These are phyloP conservation scores for Drosophila mayri DNA, from an alignment of 1,140 invertebrate genomes.

Conservation along the genomic window DNA sequence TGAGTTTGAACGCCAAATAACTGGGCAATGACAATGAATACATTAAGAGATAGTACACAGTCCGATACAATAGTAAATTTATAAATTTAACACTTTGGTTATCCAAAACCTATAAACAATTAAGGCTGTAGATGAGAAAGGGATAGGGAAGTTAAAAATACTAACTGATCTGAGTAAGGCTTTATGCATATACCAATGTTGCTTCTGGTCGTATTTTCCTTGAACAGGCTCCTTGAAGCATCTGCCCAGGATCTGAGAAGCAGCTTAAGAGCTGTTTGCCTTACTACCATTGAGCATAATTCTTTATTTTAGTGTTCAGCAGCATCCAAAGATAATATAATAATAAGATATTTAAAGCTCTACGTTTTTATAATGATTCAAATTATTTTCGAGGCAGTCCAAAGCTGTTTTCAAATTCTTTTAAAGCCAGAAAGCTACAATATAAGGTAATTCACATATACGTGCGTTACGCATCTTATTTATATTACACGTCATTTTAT, in stretches of 20 bases:
- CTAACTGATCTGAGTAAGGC: not conserved
- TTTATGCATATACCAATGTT: not conserved
- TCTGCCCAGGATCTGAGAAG: too few relatives aligned
- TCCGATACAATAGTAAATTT: not conserved
- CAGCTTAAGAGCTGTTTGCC: too few relatives aligned
- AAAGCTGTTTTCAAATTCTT: too few relatives aligned
- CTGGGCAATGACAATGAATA: not conserved
- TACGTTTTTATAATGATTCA: too few relatives aligned
- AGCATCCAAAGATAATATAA: not conserved
- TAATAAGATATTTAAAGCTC: not conserved
- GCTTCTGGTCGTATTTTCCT: not conserved
- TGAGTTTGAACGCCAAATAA: not conserved
- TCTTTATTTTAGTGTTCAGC: too few relatives aligned
- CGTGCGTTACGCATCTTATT: too few relatives aligned
- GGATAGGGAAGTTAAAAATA: not conserved
- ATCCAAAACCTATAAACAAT: not conserved
- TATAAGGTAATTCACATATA: too few relatives aligned
- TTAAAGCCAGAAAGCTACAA: too few relatives aligned
- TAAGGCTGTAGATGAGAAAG: not conserved
- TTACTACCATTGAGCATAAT: too few relatives aligned
- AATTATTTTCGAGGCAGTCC: too few relatives aligned
- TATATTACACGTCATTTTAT: not conserved
- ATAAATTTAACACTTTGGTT: not conserved
- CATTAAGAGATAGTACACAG: not conserved
- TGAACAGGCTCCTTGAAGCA: not conserved